Conservation (phyloP, 2,888 invertebrate genomes). For the Dioctria rufipes region DNA sequence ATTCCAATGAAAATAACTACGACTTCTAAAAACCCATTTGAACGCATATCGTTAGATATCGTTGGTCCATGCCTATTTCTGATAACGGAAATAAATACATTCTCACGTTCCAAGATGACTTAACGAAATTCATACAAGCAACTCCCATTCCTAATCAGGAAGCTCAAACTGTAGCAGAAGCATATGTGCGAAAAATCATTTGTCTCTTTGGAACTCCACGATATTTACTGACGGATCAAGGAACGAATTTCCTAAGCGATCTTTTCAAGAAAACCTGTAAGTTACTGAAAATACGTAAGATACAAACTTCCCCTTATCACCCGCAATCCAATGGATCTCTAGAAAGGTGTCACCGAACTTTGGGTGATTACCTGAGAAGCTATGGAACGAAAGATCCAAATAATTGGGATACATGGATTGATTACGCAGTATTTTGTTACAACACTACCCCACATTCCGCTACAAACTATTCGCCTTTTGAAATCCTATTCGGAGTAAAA, state of each 20-base stretch:
- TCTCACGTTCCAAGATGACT: constrained; percentile 62
- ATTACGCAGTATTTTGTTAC: not conserved
- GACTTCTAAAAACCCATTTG: constrained; percentile 62
- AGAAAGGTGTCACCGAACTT: not conserved
- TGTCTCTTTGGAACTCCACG: not conserved
- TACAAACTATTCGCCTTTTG: not conserved
- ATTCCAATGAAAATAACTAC: constrained; percentile 62
- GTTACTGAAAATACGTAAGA: constrained; percentile 5
- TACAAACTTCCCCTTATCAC: not conserved
- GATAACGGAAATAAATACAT: constrained; percentile 61
- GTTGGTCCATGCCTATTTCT: constrained; percentile 63
- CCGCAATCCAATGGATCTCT: not conserved
- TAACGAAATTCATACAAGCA: constrained; percentile 63
- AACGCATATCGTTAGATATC: constrained; percentile 63
- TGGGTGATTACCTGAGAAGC: not conserved
- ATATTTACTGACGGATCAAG: not conserved
- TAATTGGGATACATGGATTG: too few species aligned
- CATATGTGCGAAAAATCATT: not conserved
- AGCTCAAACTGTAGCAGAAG: constrained; percentile 63
- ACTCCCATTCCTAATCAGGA: constrained; percentile 63
- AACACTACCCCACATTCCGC: not conserved
- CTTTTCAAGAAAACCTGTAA: not conserved
- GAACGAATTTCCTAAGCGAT: not conserved
- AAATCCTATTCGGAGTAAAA: not conserved
- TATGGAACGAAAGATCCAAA: too few species aligned